These are phyloP conservation scores for Mycalesis mineus DNA, from an alignment of 2,888 invertebrate genomes.

Conservation along the genomic window DNA sequence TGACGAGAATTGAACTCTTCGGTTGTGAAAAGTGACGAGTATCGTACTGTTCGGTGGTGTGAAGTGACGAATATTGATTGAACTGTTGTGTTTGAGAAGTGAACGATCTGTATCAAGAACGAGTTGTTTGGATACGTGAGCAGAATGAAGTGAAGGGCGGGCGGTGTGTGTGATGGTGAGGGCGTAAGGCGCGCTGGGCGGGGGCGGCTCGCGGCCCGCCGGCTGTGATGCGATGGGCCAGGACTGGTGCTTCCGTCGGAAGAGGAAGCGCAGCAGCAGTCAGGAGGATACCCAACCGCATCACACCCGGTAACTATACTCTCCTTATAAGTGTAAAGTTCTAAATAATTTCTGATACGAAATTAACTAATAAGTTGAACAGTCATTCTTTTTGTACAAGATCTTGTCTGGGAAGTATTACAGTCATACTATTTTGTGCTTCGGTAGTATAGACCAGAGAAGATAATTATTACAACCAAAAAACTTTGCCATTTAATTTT, in stretches of 20 bases:
- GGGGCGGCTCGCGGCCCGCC: conserved; percentile 74
- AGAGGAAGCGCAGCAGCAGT: conserved; percentile 83
- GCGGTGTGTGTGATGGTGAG: conserved; percentile 24
- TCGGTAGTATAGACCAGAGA: too few relatives aligned
- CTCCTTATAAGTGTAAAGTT: too few relatives aligned
- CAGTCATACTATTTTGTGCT: too few relatives aligned
- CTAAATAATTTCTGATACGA: too few relatives aligned
- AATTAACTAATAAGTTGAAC: too few relatives aligned
- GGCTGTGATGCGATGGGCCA: conserved; percentile 83
- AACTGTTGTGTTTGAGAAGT: neutral
- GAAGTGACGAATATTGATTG: too few relatives aligned
- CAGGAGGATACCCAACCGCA: conserved; percentile 80
- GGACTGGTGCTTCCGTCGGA: conserved; percentile 85
- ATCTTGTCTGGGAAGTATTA: too few relatives aligned
- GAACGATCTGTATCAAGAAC: neutral
- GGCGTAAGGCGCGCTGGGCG: conserved; percentile 67
- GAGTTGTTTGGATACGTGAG: neutral
- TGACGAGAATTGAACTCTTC: neutral
- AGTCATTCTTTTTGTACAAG: too few relatives aligned
- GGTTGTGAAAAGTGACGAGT: neutral
- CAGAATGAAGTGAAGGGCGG: conserved; percentile 1
- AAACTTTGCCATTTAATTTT: too few relatives aligned
- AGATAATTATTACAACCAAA: too few relatives aligned
- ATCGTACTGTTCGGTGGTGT: too few relatives aligned
- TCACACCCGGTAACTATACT: conserved; percentile 70